phyloP scores from a whole-genome alignment of 2,888 invertebrate genomes.

The Steinernema carpocapsae region DNA sequence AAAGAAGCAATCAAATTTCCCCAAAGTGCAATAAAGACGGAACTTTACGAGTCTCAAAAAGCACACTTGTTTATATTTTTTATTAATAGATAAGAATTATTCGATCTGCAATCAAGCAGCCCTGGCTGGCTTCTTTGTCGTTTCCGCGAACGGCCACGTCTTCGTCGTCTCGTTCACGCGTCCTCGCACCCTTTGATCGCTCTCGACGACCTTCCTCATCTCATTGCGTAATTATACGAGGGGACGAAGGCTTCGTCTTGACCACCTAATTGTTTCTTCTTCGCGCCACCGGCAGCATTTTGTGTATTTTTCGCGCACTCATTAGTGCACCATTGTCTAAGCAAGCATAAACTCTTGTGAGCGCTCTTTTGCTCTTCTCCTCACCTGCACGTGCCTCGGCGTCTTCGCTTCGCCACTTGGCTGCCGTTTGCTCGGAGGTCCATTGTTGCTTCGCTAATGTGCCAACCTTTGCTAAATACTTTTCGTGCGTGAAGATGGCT shows the following conservation, averaged over 20 bases:
- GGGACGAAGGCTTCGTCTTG: too few relatives aligned
- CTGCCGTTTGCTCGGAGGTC: background rate
- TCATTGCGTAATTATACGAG: background rate
- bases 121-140: background rate
- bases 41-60: constrained; percentile 23
- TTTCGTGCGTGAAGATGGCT: background rate
- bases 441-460: background rate
- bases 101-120: background rate
- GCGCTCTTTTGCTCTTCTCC: background rate
- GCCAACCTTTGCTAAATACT: constrained; percentile 18
- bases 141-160: background rate
- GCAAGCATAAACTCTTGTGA: background rate
- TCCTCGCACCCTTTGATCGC: background rate
- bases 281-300: background rate
- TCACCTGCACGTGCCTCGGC: background rate
- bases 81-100: constrained; percentile 13
- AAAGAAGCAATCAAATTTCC: constrained; percentile 29
- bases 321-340: constrained; percentile 26
- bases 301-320: constrained; percentile 32
- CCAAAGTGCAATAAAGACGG: constrained; percentile 22
- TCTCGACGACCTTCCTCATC: background rate
- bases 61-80: background rate
- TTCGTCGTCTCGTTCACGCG: background rate
- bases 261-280: constrained; percentile 22
- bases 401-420: background rate